A percentile compares a stretch with the other conserved stretches of the same genome.
Evolutionary conservation across 2,797 vertebrate species (phyloP).

Genomic region (Antennarius maculatus): DNA sequence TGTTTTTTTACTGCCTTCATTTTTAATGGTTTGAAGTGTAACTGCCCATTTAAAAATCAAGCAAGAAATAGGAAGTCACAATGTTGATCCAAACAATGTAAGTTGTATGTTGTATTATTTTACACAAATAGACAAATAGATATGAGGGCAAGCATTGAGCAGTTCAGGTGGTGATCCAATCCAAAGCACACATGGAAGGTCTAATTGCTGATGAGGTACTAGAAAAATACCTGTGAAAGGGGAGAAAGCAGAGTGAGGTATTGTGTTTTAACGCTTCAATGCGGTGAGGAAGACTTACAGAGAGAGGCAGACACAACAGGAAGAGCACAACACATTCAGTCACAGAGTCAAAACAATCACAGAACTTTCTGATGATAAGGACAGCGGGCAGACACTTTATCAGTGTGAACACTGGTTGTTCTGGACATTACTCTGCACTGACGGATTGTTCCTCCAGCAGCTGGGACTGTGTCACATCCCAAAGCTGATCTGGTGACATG

Average conservation of each 20-base stretch:
- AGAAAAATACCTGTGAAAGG: slow-evolving; percentile 32
- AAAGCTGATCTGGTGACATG: slow-evolving; percentile 12
- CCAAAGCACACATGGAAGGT: slow-evolving; percentile 15
- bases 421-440: slow-evolving; percentile 10
- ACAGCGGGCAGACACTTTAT: slow-evolving; percentile 25
- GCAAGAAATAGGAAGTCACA: slow-evolving; percentile 4
- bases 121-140: slow-evolving; percentile 3
- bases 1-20: too few relatives aligned
- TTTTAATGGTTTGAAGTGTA: slow-evolving; percentile 25
- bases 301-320: slow-evolving; percentile 15
- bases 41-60: slow-evolving; percentile 11
- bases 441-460: slow-evolving; percentile 31
- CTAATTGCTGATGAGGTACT: slow-evolving; percentile 35
- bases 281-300: neutral
- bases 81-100: neutral
- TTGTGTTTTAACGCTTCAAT: slow-evolving; percentile 34
- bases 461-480: slow-evolving; percentile 27
- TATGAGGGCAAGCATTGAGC: slow-evolving; percentile 20
- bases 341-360: slow-evolving; percentile 36
- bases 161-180: slow-evolving; percentile 1
- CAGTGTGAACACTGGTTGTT: slow-evolving; percentile 23
- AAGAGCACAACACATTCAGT: slow-evolving; percentile 33
- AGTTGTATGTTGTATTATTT: neutral
- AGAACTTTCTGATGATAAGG: slow-evolving; percentile 34
- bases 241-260: slow-evolving; percentile 28